Evolutionary conservation across 2,888 invertebrate species (phyloP), one percentile per base, ranked within the genome.

Genomic region (Adelognathus sp.): DNA sequence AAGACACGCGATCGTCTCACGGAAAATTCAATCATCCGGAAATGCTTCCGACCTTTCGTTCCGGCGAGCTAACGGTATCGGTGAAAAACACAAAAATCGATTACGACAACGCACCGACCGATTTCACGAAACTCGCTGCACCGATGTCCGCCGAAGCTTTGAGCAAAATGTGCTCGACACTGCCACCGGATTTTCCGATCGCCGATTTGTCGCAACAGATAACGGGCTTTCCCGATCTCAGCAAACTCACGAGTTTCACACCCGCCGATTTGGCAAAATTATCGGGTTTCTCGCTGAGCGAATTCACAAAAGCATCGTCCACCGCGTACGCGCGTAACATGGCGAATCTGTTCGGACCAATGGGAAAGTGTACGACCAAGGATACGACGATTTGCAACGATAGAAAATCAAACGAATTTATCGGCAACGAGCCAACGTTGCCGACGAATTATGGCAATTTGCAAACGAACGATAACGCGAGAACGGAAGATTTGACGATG

Each of bases 51-150:
- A 88, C 88, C 9, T 91, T 91, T 39, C 88, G 90, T 11, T 86
- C 91, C 0, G 91, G 91, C 3, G 91, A 91, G 63, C 78, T 91
- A 0, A 91, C 91, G 0, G 91, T 91, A 1, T 91, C 91, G 0
- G 82, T 91, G 6, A 91, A 91, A 80, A 91, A 88, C 70, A 39
- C 89, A 0, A 91, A 91, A 75, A 87, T 87, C 33, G 90, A 90
- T 1, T 91, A 87, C 54, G 91, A 91, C 24, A 87, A 87, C 27
- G 70, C 84, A 0, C 82, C 89, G 0, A 80, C 86, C 0, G 91
- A 91, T 70, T 90, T 88, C 18, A 84, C 90, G 0, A 90, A 90
- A 72, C 52, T 89, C 3, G 77, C 87, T 0, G 86, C 83, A 29
- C 77, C 84, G 1, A 72, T 90, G 2, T 82, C 86, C 1, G 74